Evolutionary conservation across 1,140 invertebrate species (phyloP), one percentile per base, ranked within the genome.

Genomic region (Zaprionus nigranus): DNA sequence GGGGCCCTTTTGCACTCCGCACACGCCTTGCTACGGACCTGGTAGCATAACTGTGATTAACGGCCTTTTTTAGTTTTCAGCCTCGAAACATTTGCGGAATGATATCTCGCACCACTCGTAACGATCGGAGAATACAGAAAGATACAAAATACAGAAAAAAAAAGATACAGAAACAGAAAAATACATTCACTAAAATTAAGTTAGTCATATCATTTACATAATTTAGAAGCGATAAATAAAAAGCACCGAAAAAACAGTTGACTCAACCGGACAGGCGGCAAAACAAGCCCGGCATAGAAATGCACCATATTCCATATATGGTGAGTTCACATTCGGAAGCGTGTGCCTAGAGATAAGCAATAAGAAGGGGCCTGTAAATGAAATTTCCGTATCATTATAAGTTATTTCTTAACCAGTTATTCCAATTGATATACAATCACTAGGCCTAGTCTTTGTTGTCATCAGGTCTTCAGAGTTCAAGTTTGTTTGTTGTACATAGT

Each of bases 181-280:
- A 83, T 46, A 86, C 84, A 88, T 87, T 87, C 83, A 87, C 80
- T 57, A 63, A 86, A 87, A 88, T 69, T 79, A 69, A 75, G 65
- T 60, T 88, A 81, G 82, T 86, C 82, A 82, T 88, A 75, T 87
- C 64, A 87, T 87, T 87, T 88, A 78, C 83, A 87, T 87, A 87
- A 88, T 88, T 88, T 87, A 84, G 78, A 88, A 88, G 74, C 59
- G 17, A 87, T 87, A 81, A 87, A 88, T 88, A 70, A 78, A 87
- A 81, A 60, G 72, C 49, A 62, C 84, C 80, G 81, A 83, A 79
- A 87, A 79, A 46, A 46, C 40, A 17, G n/a, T 46, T 26, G 66
- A 51, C 26, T 51, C 11, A 61, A 70, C 59, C 54, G 59, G 59
- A 64, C 53, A 60, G 24, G 20, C 71, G 57, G 58, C 30, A 56